A percentile compares a stretch with the other conserved stretches of the same genome.
Conservation (phyloP, 2,113 vertebrate genomes). For the Alaudala cheleensis region DNA sequence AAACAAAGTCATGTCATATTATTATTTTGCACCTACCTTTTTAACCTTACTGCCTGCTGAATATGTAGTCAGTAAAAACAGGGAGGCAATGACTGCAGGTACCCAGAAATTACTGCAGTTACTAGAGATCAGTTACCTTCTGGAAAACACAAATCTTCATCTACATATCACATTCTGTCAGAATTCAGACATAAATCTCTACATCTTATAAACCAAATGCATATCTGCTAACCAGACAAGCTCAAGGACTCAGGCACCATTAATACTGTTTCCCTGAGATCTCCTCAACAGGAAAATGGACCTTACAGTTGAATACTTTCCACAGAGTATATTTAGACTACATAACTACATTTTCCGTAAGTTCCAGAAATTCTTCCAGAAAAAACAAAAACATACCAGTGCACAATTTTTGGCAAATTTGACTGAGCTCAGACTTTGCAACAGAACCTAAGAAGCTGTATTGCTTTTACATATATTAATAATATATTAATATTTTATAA, state of each 20-base stretch:
- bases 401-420: constrained; percentile 69
- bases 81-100: neutral
- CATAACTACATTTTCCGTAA: constrained; percentile 63
- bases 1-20: neutral
- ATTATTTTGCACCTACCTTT: neutral
- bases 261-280: constrained; percentile 23
- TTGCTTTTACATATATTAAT: constrained; percentile 49
- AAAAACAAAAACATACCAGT: constrained; percentile 64
- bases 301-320: constrained; percentile 53
- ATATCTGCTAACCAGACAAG: neutral
- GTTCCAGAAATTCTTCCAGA: constrained; percentile 70
- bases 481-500: neutral
- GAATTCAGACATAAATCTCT: neutral
- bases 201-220: neutral
- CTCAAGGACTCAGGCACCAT: neutral
- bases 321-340: constrained; percentile 57
- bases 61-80: neutral
- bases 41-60: neutral
- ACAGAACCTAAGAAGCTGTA: constrained; percentile 35
- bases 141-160: neutral
- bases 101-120: neutral
- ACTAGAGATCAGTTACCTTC: neutral
- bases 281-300: constrained; percentile 45
- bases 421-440: constrained; percentile 39
- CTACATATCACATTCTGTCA: neutral